Evolutionary conservation across 2,113 vertebrate genomes (phyloP).

Genomic region (Equus quagga): DNA sequence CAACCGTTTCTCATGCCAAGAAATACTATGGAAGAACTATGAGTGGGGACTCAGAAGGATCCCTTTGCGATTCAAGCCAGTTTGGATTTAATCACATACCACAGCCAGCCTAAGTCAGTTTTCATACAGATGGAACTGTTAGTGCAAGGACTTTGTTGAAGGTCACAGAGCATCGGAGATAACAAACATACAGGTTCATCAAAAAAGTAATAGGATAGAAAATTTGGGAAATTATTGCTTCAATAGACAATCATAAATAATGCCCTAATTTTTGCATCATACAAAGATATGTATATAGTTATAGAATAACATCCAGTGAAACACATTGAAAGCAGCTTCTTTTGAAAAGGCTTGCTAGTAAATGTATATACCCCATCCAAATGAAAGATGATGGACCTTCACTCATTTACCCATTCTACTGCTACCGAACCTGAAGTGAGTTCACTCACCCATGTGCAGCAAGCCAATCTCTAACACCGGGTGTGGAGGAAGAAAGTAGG

Average conservation of each 20-base stretch:
- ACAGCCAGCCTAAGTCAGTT: neutral
- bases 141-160: constrained; percentile 6
- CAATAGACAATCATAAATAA: neutral
- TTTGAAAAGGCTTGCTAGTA: neutral
- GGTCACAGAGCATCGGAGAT: neutral
- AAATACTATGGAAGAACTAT: neutral
- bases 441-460: too few species aligned
- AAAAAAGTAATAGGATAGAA: neutral
- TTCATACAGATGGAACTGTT: neutral
- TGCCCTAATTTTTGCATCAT: neutral
- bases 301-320: neutral
- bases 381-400: neutral
- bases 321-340: neutral
- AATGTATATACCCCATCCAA: neutral
- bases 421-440: neutral
- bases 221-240: neutral
- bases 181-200: neutral
- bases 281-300: neutral
- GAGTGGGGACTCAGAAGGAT: neutral
- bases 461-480: too few species aligned
- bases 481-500: too few species aligned
- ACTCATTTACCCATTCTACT: neutral
- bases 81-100: neutral
- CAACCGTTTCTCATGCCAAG: neutral
- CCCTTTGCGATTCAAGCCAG: neutral